phyloP scores from a whole-genome alignment of 1,140 invertebrate species.

The Drosophila teissieri region DNA sequence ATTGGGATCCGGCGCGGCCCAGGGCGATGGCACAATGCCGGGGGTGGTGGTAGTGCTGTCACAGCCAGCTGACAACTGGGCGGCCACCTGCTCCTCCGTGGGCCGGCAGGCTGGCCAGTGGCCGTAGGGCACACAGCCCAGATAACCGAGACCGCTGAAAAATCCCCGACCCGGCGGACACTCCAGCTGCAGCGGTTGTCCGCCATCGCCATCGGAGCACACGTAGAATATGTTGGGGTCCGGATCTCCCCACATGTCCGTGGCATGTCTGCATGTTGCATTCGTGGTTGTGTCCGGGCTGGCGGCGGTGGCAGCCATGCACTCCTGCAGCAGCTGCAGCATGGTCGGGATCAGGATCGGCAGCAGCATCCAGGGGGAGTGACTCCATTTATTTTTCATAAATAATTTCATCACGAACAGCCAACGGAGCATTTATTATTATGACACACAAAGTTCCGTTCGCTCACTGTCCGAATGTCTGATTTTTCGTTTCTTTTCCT shows the following conservation, averaged over 20 bases:
- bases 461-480: not conserved
- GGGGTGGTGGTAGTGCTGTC: constrained; percentile 18
- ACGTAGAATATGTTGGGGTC: constrained; percentile 82
- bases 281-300: constrained; percentile 48
- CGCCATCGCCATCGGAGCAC: constrained; percentile 54
- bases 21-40: constrained; percentile 48
- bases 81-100: constrained; percentile 17
- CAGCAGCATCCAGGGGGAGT: constrained; percentile 23
- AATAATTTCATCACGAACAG: constrained; percentile 76
- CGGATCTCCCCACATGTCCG: constrained; percentile 81
- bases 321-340: constrained; percentile 6
- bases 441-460: constrained; percentile 32
- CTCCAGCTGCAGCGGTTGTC: constrained; percentile 60
- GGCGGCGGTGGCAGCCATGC: constrained; percentile 16
- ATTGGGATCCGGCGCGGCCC: constrained; percentile 66
- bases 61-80: constrained; percentile 34
- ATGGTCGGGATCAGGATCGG: not conserved
- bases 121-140: constrained; percentile 70
- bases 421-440: constrained; percentile 29
- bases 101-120: constrained; percentile 74
- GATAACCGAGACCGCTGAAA: constrained; percentile 74
- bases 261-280: constrained; percentile 73
- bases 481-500: not conserved
- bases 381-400: constrained; percentile 71
- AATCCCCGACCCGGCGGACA: constrained; percentile 77